phyloP scores from a whole-genome alignment of 2,888 invertebrate species.

The Xestia sexstrigata region DNA sequence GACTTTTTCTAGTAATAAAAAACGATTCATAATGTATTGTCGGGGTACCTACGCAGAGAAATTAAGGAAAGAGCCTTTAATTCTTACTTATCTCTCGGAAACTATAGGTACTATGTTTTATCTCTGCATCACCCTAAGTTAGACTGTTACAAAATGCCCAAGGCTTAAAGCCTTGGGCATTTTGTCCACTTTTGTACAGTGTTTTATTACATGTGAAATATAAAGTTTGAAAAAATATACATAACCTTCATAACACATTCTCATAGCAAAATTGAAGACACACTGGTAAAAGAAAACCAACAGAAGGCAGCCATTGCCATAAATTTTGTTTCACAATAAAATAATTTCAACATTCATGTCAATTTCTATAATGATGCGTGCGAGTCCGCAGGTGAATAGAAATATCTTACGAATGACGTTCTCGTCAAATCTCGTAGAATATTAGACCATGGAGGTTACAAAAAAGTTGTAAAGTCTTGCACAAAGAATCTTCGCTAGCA shows the following conservation, averaged over 20 bases:
- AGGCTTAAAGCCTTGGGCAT: background rate
- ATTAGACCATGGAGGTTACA: background rate
- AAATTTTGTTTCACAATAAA: constrained; percentile 31
- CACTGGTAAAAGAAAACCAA: constrained; percentile 21
- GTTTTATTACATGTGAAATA: background rate
- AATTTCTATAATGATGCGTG: constrained; percentile 20
- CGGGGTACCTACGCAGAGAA: too few relatives aligned
- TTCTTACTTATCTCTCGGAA: too few relatives aligned
- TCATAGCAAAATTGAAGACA: background rate
- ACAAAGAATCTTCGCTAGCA: background rate
- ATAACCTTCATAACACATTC: background rate
- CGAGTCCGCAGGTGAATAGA: background rate
- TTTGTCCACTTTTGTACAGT: background rate
- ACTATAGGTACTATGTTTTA: background rate
- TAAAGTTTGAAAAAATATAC: background rate
- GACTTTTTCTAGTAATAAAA: too few relatives aligned
- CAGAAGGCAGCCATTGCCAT: background rate
- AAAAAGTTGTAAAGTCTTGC: background rate
- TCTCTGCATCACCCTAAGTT: background rate
- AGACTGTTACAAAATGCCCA: background rate
- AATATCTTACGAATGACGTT: background rate
- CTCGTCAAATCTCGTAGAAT: background rate
- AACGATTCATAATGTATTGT: too few relatives aligned
- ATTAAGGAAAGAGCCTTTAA: too few relatives aligned
- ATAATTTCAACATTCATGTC: constrained; percentile 24